Base-by-base conservation (phyloP, 2,113 vertebrate genomes). In the Thinocorus orbignyianus region DNA sequence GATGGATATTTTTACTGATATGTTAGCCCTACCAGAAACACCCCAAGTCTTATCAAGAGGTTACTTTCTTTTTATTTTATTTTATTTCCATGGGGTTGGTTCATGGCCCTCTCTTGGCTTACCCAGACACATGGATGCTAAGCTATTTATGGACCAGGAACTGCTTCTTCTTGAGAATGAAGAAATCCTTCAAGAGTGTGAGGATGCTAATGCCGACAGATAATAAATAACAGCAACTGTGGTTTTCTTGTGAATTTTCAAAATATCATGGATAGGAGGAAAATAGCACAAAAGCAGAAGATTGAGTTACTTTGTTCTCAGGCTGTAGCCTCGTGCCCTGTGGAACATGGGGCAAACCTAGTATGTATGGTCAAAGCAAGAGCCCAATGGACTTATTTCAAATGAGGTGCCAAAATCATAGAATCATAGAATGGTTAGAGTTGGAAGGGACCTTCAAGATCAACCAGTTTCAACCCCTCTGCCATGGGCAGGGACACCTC, bases 301-400 rank as follows among this genome's bases (percentile, higher is more conserved):
- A 30, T 0, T 39, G 44, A n/a, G 17, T 39, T 73, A 17, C 18
- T 44, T 5, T 6, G 33, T n/a, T 44, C 57, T 70, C 11, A 1
- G 44, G 58, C 44, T 5, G 1, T 8, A 18, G 39, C 25, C 37
- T 16, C 1, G 0, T 46, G 18, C 9, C 11, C 48, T 10, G 8
- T 41, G 24, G 11, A 54, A 39, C 7, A 2, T 12, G 2, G 1
- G 39, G 20, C n/a, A 44, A 85, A 48, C 12, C 14, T 23, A 10
- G 19, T 3, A 26, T 0, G 0, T 4, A 4, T 3, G 8, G 7
- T 9, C n/a, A 77, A 77, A 76, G 15, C 22, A 55, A 46, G 35
- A 55, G 7, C 13, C 42, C 26, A 6, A 2, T 23, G 58, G 4
- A 9, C 24, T 62, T 57, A 28, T 69, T 72, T 57, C 17, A 73